These are phyloP conservation scores for Pyxicephalus adspersus DNA, from an alignment of 2,113 vertebrate genomes.

Conservation along the genomic window DNA sequence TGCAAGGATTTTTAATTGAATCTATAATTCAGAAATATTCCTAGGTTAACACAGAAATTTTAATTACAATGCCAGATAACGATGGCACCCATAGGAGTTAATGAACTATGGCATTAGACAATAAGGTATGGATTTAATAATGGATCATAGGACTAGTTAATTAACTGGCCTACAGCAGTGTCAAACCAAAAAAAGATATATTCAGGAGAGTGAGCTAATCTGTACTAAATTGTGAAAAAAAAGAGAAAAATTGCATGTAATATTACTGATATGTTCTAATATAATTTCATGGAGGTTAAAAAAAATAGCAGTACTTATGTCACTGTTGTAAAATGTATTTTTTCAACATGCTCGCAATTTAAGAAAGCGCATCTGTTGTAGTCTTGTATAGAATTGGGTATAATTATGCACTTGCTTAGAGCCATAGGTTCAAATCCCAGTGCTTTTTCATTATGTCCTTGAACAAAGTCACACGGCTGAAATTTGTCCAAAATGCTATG, in stretches of 20 bases:
- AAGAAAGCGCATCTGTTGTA: too few species aligned
- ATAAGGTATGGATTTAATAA: conserved; percentile 47
- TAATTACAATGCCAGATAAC: conserved; percentile 42
- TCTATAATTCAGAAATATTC: conserved; percentile 44
- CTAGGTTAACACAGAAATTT: conserved; percentile 32
- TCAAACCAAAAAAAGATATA: conserved; percentile 8
- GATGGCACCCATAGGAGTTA: conserved; percentile 37
- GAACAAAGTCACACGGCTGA: too few species aligned
- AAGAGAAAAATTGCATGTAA: conserved; percentile 15
- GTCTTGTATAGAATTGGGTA: too few species aligned
- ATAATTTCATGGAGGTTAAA: neutral
- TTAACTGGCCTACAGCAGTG: conserved; percentile 41
- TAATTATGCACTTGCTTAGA: too few species aligned
- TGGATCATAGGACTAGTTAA: conserved; percentile 42
- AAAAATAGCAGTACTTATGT: neutral
- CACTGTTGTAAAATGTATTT: neutral
- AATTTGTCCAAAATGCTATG: too few species aligned
- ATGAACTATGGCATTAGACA: conserved; percentile 36
- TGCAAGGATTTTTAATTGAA: conserved; percentile 50
- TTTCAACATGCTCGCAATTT: neutral
- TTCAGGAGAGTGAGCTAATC: neutral
- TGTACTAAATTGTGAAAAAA: conserved; percentile 1
- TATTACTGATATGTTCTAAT: neutral
- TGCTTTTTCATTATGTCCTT: too few species aligned
- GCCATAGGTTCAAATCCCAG: too few species aligned